Conservation (phyloP, 2,888 invertebrate genomes). For the Ichneumon xanthorius region DNA sequence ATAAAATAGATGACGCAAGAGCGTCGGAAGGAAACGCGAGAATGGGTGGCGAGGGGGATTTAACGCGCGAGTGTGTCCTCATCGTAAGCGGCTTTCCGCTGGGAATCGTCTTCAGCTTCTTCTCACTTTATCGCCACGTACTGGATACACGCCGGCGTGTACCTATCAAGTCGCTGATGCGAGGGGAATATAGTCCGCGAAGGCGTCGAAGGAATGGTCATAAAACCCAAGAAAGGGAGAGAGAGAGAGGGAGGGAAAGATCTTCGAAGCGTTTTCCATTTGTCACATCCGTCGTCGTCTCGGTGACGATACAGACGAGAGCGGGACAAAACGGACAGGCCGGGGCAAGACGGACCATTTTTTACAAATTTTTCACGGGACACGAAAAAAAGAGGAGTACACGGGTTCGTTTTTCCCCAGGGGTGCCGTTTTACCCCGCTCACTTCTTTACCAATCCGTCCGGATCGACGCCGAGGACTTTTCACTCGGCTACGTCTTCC, state of each 20-base stretch:
- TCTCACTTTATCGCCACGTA: constrained; percentile 55
- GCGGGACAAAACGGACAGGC: neutral
- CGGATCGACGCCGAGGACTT: constrained; percentile 28
- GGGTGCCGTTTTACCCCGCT: neutral
- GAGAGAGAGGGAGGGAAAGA: neutral
- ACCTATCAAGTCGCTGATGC: constrained; percentile 24
- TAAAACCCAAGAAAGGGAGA: neutral
- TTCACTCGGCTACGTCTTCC: neutral
- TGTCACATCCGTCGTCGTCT: constrained; percentile 28
- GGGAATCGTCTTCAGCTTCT: constrained; percentile 58
- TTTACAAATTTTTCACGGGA: neutral
- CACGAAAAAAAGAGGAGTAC: no score
- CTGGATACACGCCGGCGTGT: constrained; percentile 5
- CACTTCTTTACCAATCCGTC: neutral
- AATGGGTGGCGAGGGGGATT: constrained; percentile 38
- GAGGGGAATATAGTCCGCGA: constrained; percentile 10
- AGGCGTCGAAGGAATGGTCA: constrained; percentile 12
- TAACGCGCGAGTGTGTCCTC: constrained; percentile 27
- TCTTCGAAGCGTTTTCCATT: constrained; percentile 20
- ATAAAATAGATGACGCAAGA: constrained; percentile 30
- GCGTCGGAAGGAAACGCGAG: constrained; percentile 9
- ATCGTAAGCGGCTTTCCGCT: constrained; percentile 54
- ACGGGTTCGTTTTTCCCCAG: neutral
- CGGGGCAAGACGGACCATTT: neutral
- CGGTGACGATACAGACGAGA: neutral